A percentile compares a stretch with the other conserved stretches of the same genome.
Evolutionary conservation across 2,113 vertebrate genomes (phyloP).

Genomic region (Natator depressus): DNA sequence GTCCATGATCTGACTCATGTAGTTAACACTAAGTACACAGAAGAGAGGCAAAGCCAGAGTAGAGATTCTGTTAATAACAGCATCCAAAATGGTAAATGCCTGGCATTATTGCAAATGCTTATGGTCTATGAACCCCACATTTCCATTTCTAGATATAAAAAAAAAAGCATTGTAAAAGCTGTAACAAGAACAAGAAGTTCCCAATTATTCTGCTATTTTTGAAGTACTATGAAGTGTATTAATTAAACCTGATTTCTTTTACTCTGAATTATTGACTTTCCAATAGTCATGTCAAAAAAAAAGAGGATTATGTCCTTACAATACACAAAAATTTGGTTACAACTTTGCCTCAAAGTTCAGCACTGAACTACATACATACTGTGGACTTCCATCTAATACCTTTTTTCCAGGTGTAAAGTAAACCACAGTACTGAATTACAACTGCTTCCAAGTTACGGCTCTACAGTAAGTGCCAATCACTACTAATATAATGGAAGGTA

Average conservation of each 20-base stretch:
- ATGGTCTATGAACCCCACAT: background rate
- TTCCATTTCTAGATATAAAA: background rate
- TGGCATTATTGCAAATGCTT: background rate
- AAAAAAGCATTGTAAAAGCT: background rate
- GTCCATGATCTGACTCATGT: background rate
- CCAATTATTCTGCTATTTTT: background rate
- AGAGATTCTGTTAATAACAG: background rate
- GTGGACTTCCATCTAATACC: background rate
- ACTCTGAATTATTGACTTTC: background rate
- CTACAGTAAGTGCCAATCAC: constrained; percentile 24
- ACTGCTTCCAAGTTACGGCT: background rate
- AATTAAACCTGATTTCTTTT: background rate
- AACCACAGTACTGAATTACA: background rate
- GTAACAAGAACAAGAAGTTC: background rate
- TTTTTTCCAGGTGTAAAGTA: background rate
- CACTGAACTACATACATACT: background rate
- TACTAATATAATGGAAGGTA: constrained; percentile 59
- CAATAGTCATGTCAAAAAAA: background rate
- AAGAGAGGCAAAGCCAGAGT: background rate
- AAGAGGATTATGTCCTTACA: background rate
- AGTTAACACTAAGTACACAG: background rate
- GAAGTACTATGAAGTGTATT: background rate
- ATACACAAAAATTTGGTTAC: background rate
- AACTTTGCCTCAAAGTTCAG: background rate
- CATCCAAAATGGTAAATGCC: background rate